Conservation (phyloP, 37 sponge, comb jelly and placozoan genomes). For the Aplysina aerophoba region DNA sequence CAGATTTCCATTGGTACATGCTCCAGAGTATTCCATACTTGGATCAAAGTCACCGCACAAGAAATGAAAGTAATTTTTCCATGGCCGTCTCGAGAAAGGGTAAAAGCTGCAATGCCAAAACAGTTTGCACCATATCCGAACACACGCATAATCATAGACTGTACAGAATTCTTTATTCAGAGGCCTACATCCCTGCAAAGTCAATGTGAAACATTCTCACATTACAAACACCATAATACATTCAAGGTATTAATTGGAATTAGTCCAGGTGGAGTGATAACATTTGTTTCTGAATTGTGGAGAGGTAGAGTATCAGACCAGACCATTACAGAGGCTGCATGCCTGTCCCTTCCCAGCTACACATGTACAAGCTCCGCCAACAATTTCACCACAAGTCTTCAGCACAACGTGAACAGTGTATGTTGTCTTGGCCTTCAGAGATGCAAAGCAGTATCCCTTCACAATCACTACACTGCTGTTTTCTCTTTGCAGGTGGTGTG, state of each 20-base stretch:
- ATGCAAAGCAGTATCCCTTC: no score
- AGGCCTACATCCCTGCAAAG: constrained; percentile 29
- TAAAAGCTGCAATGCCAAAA: background rate
- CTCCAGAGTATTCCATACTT: background rate
- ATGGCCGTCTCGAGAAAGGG: background rate
- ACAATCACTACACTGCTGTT: background rate
- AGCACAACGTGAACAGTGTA: no score
- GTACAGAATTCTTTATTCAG: constrained; percentile 54
- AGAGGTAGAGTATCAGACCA: constrained; percentile 59
- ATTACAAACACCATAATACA: constrained; percentile 59
- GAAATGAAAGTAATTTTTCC: no score
- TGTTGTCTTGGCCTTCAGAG: no score
- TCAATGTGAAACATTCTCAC: constrained; percentile 47
- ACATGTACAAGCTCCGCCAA: no score
- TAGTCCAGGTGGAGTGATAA: constrained; percentile 49
- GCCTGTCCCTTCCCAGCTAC: no score
- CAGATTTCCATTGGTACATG: background rate
- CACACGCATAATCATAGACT: constrained; percentile 34
- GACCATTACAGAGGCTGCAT: constrained; percentile 28
- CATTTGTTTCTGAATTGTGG: constrained; percentile 54
- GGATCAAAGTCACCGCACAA: no score
- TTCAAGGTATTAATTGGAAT: constrained; percentile 61
- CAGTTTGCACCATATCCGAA: constrained; percentile 13
- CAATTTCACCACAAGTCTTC: no score
- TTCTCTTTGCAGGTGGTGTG: no score